phyloP scores from a whole-genome alignment of 2,113 vertebrate species.

The Neogale vison region DNA sequence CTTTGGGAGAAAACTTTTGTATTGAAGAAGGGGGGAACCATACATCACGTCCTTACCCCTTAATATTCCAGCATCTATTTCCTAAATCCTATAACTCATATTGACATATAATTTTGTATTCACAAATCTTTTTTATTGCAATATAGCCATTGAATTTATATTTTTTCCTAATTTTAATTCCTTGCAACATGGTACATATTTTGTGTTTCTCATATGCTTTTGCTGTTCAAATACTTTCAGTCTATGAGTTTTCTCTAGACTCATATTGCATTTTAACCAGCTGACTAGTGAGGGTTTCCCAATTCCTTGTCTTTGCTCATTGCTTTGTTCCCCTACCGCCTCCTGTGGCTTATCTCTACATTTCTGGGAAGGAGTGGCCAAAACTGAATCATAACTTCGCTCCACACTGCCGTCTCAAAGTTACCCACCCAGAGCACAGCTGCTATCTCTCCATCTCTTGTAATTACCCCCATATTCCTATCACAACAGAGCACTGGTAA shows the following conservation, averaged over 20 bases:
- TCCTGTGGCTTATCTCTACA: background rate
- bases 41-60: background rate
- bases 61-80: background rate
- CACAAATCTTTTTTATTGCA: background rate
- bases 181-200: background rate
- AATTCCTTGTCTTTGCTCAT: background rate
- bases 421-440: background rate
- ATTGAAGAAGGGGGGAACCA: background rate
- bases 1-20: background rate
- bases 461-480: background rate
- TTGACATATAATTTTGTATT: background rate
- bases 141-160: background rate
- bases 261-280: background rate
- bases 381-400: background rate
- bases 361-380: conserved; percentile 5
- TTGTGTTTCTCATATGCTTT: background rate
- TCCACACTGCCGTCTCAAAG: background rate
- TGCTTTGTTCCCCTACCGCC: background rate
- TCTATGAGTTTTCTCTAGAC: background rate
- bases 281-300: background rate
- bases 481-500: background rate
- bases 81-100: background rate
- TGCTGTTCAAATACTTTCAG: conserved; percentile 40
- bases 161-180: background rate
- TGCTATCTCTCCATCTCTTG: background rate